These are phyloP conservation scores for Scaptomyza flava DNA, from an alignment of 2,888 invertebrate species.

Conservation along the genomic window DNA sequence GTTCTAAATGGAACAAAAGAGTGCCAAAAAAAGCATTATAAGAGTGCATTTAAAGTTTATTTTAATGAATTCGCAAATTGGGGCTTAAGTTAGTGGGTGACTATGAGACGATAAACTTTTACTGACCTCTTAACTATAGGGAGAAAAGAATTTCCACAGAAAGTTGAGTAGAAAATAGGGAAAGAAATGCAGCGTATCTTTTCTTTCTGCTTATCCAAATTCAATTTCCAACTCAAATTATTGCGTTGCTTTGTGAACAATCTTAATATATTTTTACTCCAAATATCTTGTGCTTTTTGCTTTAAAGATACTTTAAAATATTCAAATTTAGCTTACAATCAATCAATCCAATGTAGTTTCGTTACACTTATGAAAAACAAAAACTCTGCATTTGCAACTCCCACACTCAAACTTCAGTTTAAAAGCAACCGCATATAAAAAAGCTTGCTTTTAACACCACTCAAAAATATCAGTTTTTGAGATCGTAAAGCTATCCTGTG, in stretches of 20 bases:
- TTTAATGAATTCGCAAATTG: constrained; percentile 15
- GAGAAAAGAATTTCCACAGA: background rate
- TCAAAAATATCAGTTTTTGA: background rate
- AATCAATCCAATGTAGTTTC: background rate
- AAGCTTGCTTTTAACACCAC: constrained; percentile 6
- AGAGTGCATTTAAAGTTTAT: constrained; percentile 1
- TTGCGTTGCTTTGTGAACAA: too few species aligned
- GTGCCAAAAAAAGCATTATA: constrained; percentile 18
- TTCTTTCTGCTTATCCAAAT: background rate
- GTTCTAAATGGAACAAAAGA: background rate
- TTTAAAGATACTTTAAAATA: too few species aligned
- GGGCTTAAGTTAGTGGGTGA: constrained; percentile 5
- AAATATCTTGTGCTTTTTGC: too few species aligned
- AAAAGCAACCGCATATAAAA: background rate
- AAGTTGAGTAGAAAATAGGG: background rate
- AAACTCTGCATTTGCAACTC: background rate
- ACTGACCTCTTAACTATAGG: background rate
- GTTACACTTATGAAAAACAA: too few species aligned
- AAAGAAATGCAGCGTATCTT: background rate
- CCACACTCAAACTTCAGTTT: background rate
- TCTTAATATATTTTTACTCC: too few species aligned
- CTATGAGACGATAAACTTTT: background rate
- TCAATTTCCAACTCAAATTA: too few species aligned
- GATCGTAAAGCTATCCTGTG: background rate
- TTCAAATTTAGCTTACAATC: background rate